A percentile compares a stretch with the other conserved stretches of the same genome.
phyloP scores from a whole-genome alignment of 2,797 vertebrate genomes.

The Botia almorhae region DNA sequence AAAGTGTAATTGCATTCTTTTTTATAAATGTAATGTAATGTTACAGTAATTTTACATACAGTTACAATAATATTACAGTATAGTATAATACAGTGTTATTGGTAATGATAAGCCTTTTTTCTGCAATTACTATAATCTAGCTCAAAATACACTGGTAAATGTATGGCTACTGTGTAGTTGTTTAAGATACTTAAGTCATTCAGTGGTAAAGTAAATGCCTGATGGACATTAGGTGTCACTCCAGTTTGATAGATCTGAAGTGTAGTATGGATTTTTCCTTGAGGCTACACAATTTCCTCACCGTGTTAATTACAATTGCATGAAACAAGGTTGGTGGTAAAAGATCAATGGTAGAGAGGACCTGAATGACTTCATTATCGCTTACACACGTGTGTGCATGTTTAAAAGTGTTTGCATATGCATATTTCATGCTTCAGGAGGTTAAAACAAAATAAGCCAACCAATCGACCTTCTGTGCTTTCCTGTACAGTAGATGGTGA shows the following conservation, averaged over 20 bases:
- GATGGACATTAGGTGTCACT: conserved; percentile 34
- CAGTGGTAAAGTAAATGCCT: not conserved
- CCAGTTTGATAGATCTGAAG: conserved; percentile 29
- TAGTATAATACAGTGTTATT: too few species aligned
- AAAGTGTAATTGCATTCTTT: too few species aligned
- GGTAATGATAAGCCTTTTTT: too few species aligned
- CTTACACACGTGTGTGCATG: conserved; percentile 68
- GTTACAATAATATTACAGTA: not conserved
- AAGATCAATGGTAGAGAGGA: conserved; percentile 82
- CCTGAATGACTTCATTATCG: conserved; percentile 42
- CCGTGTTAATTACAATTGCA: conserved; percentile 80
- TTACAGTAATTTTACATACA: not conserved
- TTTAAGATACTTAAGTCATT: not conserved
- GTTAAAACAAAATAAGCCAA: conserved; percentile 89
- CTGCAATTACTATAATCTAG: too few species aligned
- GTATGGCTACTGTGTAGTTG: too few species aligned
- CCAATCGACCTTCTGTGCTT: conserved; percentile 88
- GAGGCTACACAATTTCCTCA: conserved; percentile 77
- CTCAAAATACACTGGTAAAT: too few species aligned
- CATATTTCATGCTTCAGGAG: conserved; percentile 83
- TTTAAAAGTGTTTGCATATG: conserved; percentile 82
- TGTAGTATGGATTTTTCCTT: conserved; percentile 67
- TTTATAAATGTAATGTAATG: too few species aligned
- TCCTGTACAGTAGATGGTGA: conserved; percentile 87
- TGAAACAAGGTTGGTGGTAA: conserved; percentile 81